These are phyloP conservation scores for Anguilla megastoma DNA, from an alignment of 2,797 vertebrate genomes.

Conservation along the genomic window DNA sequence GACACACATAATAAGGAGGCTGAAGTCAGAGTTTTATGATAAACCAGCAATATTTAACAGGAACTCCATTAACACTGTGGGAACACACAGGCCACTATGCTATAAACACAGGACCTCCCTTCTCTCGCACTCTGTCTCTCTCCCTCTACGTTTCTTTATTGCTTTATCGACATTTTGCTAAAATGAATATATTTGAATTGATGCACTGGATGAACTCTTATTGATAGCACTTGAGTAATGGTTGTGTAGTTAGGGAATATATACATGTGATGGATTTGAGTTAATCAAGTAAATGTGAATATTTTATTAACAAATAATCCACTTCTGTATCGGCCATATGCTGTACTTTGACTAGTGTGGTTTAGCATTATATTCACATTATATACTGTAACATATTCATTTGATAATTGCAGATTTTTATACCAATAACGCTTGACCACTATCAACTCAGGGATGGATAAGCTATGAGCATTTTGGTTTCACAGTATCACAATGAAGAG, in stretches of 20 bases:
- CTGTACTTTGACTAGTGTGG: neutral
- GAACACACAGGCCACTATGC: neutral
- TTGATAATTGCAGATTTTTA: neutral
- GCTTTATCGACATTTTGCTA: neutral
- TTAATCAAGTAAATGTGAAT: neutral
- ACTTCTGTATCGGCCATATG: neutral
- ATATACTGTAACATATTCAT: neutral
- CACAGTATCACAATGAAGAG: neutral
- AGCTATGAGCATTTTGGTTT: neutral
- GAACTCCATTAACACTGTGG: constrained; percentile 36
- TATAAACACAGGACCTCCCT: neutral
- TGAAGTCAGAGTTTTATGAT: constrained; percentile 31
- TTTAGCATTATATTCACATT: neutral
- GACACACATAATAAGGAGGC: constrained; percentile 4
- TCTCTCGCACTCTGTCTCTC: neutral
- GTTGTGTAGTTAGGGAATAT: neutral
- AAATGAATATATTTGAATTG: neutral
- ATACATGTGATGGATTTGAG: neutral
- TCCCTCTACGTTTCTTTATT: neutral
- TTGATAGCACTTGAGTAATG: neutral
- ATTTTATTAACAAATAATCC: neutral
- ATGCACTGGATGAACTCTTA: neutral
- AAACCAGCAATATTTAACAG: constrained; percentile 33
- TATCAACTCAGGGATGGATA: neutral
- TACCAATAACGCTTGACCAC: neutral